phyloP scores from a whole-genome alignment of 30 jellyfish, hydroid and myxozoan species.

The Turritopsis dohrnii region DNA sequence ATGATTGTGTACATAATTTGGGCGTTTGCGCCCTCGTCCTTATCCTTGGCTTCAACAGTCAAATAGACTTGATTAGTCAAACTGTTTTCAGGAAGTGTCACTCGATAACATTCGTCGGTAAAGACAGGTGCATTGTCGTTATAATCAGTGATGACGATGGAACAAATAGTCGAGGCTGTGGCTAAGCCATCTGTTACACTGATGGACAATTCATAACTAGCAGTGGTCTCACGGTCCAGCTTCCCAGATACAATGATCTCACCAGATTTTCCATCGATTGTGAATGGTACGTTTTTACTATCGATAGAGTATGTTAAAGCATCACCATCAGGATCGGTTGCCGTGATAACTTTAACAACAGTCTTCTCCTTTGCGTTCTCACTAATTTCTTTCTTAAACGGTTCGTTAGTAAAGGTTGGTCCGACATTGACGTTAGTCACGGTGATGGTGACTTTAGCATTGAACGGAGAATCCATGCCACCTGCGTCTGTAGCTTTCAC shows the following conservation, averaged over 20 bases:
- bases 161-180: slow-evolving; percentile 38
- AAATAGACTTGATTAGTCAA: neutral
- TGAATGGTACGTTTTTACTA: neutral
- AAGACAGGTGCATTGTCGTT: slow-evolving; percentile 65
- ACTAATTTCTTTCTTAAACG: neutral
- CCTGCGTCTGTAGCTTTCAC: slow-evolving; percentile 1
- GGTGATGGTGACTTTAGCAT: slow-evolving; percentile 9
- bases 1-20: slow-evolving; percentile 39
- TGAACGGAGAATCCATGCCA: neutral
- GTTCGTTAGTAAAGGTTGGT: neutral
- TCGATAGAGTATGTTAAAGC: neutral
- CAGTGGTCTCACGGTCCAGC: slow-evolving; percentile 65
- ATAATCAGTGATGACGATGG: slow-evolving; percentile 50
- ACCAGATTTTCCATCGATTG: neutral
- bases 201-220: slow-evolving; percentile 43
- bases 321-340: slow-evolving; percentile 12
- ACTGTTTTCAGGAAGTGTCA: slow-evolving; percentile 5
- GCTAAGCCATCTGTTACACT: slow-evolving; percentile 44
- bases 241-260: neutral
- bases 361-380: neutral
- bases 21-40: slow-evolving; percentile 62
- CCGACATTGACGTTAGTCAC: neutral
- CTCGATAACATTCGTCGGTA: neutral
- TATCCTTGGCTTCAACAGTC: slow-evolving; percentile 62
- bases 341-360: neutral